Conservation (phyloP, 2,888 invertebrate genomes). For the Clitarchus hookeri region DNA sequence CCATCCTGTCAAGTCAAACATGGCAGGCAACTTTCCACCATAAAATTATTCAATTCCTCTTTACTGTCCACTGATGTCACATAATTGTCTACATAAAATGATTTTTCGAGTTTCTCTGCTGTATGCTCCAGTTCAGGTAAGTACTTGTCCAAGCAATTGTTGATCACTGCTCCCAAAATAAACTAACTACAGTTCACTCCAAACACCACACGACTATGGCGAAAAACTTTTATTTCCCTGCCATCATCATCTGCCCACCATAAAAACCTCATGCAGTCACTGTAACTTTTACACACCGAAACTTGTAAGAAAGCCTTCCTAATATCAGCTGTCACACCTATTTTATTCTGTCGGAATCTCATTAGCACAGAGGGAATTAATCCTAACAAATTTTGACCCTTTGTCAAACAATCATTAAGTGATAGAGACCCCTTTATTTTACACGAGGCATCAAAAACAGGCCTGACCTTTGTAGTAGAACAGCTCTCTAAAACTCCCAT, state of each 20-base stretch:
- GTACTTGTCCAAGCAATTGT: slow-evolving; percentile 31
- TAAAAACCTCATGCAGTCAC: neutral
- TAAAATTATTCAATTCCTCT: neutral
- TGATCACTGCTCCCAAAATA: slow-evolving; percentile 32
- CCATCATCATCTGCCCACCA: slow-evolving; percentile 11
- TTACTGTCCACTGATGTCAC: neutral
- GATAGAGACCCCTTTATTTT: slow-evolving; percentile 32
- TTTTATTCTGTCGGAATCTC: neutral
- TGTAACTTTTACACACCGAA: neutral
- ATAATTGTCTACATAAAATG: slow-evolving; percentile 26
- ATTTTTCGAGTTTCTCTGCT: neutral
- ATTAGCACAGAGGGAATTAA: slow-evolving; percentile 22
- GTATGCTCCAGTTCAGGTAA: neutral
- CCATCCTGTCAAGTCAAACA: slow-evolving; percentile 20
- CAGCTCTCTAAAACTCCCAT: slow-evolving; percentile 43
- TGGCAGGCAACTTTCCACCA: neutral
- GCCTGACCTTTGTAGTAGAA: slow-evolving; percentile 39
- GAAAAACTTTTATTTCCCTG: neutral
- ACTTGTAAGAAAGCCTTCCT: slow-evolving; percentile 17
- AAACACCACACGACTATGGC: slow-evolving; percentile 38
- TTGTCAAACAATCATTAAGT: slow-evolving; percentile 45
- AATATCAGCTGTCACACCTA: neutral
- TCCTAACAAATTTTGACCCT: slow-evolving; percentile 39
- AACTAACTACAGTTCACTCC: slow-evolving; percentile 35
- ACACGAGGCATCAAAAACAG: slow-evolving; percentile 44